Conservation (phyloP, 37 sponge, comb jelly and placozoan species). For the Halichondria panicea region DNA sequence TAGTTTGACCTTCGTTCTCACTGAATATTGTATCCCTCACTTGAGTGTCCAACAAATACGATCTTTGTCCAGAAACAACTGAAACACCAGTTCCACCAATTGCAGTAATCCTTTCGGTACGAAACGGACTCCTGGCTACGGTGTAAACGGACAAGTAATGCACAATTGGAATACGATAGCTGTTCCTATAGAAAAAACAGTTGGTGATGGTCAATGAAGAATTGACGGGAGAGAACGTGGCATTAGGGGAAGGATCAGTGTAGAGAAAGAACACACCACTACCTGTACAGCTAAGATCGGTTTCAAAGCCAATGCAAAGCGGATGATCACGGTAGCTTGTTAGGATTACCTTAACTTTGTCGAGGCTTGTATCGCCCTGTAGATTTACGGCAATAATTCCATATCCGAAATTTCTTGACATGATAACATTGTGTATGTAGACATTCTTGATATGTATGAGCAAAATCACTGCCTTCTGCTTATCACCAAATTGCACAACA, state of each 20-base stretch:
- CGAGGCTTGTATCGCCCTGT: not conserved
- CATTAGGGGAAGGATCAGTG: not conserved
- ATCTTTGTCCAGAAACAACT: not conserved
- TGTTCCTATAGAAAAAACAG: slow-evolving; percentile 5
- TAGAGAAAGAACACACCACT: slow-evolving; percentile 26
- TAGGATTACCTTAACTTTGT: not conserved
- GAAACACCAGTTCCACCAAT: slow-evolving; percentile 8
- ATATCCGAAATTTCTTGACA: slow-evolving; percentile 4
- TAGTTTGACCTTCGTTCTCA: not conserved
- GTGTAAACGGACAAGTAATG: not conserved
- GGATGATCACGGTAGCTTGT: slow-evolving; percentile 2
- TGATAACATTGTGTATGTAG: not conserved
- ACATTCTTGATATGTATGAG: slow-evolving; percentile 4
- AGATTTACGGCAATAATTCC: slow-evolving; percentile 25
- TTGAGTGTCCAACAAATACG: not conserved
- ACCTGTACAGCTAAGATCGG: slow-evolving; percentile 22
- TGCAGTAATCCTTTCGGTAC: not conserved
- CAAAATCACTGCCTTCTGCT: slow-evolving; percentile 19
- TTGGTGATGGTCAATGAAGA: slow-evolving; percentile 12
- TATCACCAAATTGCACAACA: not conserved
- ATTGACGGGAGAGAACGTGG: not conserved
- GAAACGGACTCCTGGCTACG: not conserved
- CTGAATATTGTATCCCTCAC: not conserved
- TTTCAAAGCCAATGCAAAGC: not conserved
- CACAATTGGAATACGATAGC: not conserved